Conservation (phyloP, 2,797 vertebrate genomes). For the Dromococcyx pavoninus region DNA sequence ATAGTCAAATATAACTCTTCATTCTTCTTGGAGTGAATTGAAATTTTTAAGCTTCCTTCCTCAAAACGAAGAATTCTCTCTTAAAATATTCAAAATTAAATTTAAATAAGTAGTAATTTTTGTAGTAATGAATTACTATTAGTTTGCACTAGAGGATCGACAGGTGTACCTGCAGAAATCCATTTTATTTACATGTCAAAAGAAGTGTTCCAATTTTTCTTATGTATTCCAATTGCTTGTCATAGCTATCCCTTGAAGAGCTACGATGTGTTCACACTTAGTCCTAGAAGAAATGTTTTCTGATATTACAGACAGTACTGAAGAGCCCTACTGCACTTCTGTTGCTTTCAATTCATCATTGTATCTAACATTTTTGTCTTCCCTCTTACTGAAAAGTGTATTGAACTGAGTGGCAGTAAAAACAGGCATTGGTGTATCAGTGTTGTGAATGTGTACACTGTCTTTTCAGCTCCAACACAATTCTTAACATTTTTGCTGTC, state of each 20-base stretch:
- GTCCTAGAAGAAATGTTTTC: not conserved
- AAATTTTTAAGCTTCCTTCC: not conserved
- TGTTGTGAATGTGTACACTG: not conserved
- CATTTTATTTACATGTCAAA: not conserved
- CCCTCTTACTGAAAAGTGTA: not conserved
- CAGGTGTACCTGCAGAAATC: not conserved
- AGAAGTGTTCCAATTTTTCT: not conserved
- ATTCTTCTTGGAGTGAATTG: not conserved
- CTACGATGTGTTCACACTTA: not conserved
- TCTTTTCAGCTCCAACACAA: not conserved
- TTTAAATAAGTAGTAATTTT: not conserved
- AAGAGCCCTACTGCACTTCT: not conserved
- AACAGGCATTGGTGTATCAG: not conserved
- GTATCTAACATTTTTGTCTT: not conserved
- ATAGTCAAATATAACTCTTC: not conserved
- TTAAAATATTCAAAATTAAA: not conserved
- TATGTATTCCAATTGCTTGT: fast-evolving
- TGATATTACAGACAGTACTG: not conserved
- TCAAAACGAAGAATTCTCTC: not conserved
- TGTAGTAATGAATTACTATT: not conserved
- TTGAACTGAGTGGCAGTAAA: not conserved
- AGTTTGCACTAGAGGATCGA: not conserved
- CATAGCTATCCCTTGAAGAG: not conserved
- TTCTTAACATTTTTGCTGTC: not conserved
- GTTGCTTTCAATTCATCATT: not conserved